Conservation (phyloP, 2,797 vertebrate genomes). For the Phrynocephalus guinanensis region DNA sequence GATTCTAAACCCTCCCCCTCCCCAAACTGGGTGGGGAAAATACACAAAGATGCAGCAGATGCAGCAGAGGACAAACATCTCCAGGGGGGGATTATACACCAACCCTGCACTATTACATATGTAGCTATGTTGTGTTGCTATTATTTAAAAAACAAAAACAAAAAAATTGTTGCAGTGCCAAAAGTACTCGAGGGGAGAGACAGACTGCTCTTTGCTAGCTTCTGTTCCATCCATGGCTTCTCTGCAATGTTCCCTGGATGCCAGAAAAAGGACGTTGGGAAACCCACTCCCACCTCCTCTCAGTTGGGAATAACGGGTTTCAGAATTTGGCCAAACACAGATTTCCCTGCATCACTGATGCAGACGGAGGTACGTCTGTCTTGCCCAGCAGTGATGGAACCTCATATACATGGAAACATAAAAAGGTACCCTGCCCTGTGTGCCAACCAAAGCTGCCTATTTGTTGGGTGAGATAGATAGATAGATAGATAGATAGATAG, state of each 20-base stretch:
- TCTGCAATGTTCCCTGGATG: background rate
- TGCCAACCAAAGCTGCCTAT: constrained; percentile 30
- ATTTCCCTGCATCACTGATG: constrained; percentile 59
- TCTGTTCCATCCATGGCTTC: background rate
- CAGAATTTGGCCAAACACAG: constrained; percentile 64
- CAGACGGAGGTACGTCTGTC: constrained; percentile 67
- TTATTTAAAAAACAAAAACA: background rate
- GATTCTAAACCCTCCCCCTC: constrained; percentile 61
- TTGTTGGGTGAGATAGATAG: background rate
- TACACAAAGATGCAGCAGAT: constrained; percentile 28
- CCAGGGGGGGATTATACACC: background rate
- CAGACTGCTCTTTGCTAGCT: background rate
- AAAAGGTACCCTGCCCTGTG: constrained; percentile 58
- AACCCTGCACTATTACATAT: rapidly evolving
- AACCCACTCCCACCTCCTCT: constrained; percentile 24
- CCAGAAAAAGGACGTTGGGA: constrained; percentile 20
- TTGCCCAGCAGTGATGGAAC: constrained; percentile 56
- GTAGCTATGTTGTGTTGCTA: background rate
- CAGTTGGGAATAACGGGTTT: constrained; percentile 61
- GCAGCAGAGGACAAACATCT: constrained; percentile 54
- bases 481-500: too few relatives aligned
- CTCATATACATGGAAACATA: constrained; percentile 26
- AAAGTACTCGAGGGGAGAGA: background rate
- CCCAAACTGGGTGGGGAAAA: constrained; percentile 48
- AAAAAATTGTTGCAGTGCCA: background rate